phyloP scores from a whole-genome alignment of 2,888 invertebrate species.

The Caenorhabditis sp. region DNA sequence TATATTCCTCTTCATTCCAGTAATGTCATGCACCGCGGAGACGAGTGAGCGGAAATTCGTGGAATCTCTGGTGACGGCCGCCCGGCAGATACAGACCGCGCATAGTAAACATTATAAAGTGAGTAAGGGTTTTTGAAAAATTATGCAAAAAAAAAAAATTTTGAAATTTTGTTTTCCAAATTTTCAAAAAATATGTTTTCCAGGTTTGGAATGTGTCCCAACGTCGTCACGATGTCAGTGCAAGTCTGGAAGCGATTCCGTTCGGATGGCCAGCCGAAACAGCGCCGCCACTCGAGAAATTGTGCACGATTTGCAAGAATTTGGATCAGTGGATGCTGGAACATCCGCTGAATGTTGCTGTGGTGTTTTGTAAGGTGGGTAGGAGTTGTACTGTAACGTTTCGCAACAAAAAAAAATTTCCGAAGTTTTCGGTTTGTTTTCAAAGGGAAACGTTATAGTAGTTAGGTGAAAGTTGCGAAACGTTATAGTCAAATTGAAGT shows the following conservation, averaged over 20 bases:
- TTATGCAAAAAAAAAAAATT: neutral
- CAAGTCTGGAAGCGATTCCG: conserved; percentile 87
- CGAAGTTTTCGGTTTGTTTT: conserved; percentile 10
- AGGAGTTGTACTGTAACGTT: neutral
- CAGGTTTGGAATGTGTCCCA: conserved; percentile 93
- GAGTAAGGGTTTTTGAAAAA: conserved; percentile 6
- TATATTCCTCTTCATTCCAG: too few relatives aligned
- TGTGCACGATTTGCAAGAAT: conserved; percentile 94
- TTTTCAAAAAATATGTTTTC: conserved; percentile 77
- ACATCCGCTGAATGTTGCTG: conserved; percentile 91
- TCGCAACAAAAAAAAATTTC: neutral
- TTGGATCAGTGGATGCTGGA: conserved; percentile 94
- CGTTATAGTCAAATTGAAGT: too few relatives aligned
- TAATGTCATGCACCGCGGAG: conserved; percentile 53
- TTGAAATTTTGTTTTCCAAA: neutral
- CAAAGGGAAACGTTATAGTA: too few relatives aligned
- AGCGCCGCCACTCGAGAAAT: conserved; percentile 92
- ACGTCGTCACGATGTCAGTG: conserved; percentile 87
- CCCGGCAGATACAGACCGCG: conserved; percentile 83
- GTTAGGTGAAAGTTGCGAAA: too few relatives aligned
- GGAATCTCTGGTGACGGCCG: conserved; percentile 80
- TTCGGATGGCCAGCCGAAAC: conserved; percentile 91
- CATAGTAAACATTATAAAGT: conserved; percentile 55
- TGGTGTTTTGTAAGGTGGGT: conserved; percentile 88
- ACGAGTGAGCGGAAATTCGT: conserved; percentile 62